Percentiles rank a stretch among this genome's conserved stretches.
Conservation (phyloP, 23 tunicate species). For the Corella eumyota region DNA sequence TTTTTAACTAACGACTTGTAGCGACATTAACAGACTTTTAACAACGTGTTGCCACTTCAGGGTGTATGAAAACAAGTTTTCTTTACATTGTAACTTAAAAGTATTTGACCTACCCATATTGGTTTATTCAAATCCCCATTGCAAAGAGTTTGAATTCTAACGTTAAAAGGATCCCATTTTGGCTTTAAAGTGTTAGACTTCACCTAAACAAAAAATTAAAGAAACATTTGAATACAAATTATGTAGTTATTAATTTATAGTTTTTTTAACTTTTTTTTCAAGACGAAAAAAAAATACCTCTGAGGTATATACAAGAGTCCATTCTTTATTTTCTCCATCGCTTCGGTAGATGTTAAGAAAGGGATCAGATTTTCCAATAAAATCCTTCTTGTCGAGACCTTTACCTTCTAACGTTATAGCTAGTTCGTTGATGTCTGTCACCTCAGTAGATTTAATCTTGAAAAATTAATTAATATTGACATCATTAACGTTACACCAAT, state of each 20-base stretch:
- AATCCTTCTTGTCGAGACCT: slow-evolving; percentile 84
- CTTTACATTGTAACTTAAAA: no score
- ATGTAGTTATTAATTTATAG: no score
- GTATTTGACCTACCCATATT: slow-evolving; percentile 12
- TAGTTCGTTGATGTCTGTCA: slow-evolving; percentile 32
- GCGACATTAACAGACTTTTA: no score
- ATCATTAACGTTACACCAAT: no score
- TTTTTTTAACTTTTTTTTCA: no score
- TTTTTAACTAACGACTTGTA: no score
- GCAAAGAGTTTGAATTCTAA: slow-evolving; percentile 34
- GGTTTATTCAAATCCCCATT: slow-evolving; percentile 19
- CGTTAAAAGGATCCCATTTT: slow-evolving; percentile 33
- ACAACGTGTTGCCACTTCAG: no score
- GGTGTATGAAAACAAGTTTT: no score
- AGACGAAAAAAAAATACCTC: no score
- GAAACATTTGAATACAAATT: no score
- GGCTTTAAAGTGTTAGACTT: slow-evolving; percentile 37
- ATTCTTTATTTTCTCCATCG: slow-evolving; percentile 22
- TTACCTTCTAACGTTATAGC: slow-evolving; percentile 37
- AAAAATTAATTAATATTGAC: no score
- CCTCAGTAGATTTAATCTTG: slow-evolving; percentile 32
- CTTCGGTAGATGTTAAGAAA: slow-evolving; percentile 35
- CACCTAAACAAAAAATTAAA: slow-evolving; percentile 7
- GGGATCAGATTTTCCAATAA: slow-evolving; percentile 88
- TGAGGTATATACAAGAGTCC: slow-evolving; percentile 43